Percentiles rank a stretch among this genome's conserved stretches.
Conservation (phyloP, 2,888 invertebrate genomes). For the Heliconius hortense region DNA sequence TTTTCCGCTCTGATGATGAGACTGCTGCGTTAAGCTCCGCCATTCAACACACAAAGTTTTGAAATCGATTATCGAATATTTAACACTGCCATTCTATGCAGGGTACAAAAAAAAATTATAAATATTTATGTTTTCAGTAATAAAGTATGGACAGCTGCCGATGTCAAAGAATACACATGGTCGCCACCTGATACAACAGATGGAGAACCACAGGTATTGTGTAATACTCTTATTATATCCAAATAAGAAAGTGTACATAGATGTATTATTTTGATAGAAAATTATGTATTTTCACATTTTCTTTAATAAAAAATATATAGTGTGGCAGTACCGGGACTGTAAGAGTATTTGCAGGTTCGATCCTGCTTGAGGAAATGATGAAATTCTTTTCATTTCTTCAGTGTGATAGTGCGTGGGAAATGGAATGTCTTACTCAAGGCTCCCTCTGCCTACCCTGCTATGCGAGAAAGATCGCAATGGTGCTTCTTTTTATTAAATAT, state of each 20-base stretch:
- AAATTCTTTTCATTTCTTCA: not conserved
- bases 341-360: not conserved
- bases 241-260: not conserved
- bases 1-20: no score
- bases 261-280: not conserved
- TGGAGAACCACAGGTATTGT: conserved; percentile 64
- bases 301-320: not conserved
- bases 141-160: conserved; percentile 89
- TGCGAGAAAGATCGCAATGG: no score
- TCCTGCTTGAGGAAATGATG: not conserved
- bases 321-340: not conserved
- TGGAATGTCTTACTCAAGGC: no score
- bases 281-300: not conserved
- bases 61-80: not conserved
- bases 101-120: not conserved
- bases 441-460: no score
- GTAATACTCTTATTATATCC: not conserved
- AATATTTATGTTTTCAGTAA: conserved; percentile 58
- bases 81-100: not conserved
- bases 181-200: conserved; percentile 81
- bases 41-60: not conserved
- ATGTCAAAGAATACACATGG: conserved; percentile 97
- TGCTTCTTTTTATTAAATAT: no score
- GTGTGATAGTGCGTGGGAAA: not conserved
- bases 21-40: not conserved